Evolutionary conservation across 2,797 vertebrate species (phyloP), one percentile per base, ranked within the genome.

Genomic region (Falco berigora): DNA sequence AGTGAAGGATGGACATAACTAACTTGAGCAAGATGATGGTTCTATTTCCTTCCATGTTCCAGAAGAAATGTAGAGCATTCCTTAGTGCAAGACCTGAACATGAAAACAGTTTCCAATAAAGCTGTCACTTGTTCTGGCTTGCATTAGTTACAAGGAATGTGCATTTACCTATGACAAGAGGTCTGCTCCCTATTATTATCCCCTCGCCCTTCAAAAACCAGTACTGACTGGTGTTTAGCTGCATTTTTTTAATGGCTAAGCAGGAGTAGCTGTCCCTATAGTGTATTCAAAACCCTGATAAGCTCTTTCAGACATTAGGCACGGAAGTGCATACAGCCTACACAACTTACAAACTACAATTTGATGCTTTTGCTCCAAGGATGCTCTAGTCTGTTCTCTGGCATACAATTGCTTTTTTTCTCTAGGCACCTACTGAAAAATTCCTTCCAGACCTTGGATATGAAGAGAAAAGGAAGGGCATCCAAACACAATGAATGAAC

Each of bases 31-130:
- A 80, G 63, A 49, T 13, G 19, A 27, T 17, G 24, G 23, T 20
- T 79, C 15, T 27, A 2, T 63, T 42, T 42, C 8, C 44, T 67
- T 72, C 40, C 6, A 6, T 36, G 25, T 17, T 74, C 27, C 9
- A 6, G 50, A 56, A 40, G n/a, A 76, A 66, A 44, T 1, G 16
- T 0, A 0, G 21, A n/a, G 6, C 18, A 5, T 53, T 89, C 15
- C 30, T 47, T 21, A 12, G 25, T 6, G 9, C 38, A 30, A 12
- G 18, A 32, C 22, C 20, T 63, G 30, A 61, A 10, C 10, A 28
- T 8, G 36, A 49, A 73, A 79, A 20, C 42, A 38, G 30, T 24
- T 64, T 47, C 36, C 46, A 46, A 4, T 55, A 27, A 83, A 67
- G 27, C 38, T 47, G 58, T 13, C 9, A 21, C 52, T 89, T 24